Evolutionary conservation across 2,888 invertebrate genomes (phyloP).

Genomic region (Pandemis heparana): DNA sequence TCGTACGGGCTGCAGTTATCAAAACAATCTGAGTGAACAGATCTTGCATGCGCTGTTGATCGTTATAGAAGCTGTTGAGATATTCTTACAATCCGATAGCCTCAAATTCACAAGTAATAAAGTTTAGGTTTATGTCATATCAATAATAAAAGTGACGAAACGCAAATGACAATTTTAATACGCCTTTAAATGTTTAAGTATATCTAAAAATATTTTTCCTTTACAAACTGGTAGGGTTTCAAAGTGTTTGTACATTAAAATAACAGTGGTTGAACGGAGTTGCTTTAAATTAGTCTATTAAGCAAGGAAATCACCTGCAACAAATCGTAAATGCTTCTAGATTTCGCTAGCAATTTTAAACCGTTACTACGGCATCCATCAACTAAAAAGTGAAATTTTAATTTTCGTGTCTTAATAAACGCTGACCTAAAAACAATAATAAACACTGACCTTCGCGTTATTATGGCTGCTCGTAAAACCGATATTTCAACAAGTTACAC

Average conservation of each 20-base stretch:
- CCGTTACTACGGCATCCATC: constrained; percentile 16
- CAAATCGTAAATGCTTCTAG: background rate
- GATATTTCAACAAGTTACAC: constrained; percentile 15
- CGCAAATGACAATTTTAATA: too few relatives aligned
- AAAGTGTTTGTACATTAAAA: background rate
- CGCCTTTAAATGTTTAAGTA: too few relatives aligned
- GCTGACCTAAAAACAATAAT: constrained; percentile 38
- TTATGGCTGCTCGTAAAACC: constrained; percentile 22
- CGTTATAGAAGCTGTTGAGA: background rate
- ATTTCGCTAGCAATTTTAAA: constrained; percentile 5
- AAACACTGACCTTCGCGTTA: constrained; percentile 37
- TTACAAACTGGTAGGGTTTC: too few relatives aligned
- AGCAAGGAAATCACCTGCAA: constrained; percentile 7
- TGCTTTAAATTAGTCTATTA: background rate
- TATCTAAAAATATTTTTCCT: too few relatives aligned
- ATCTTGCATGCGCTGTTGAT: background rate
- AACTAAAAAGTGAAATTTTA: constrained; percentile 32
- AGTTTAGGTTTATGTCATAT: background rate
- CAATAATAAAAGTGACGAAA: too few relatives aligned
- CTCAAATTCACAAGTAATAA: background rate
- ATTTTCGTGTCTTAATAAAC: constrained; percentile 24
- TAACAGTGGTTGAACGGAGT: background rate
- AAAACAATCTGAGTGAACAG: constrained; percentile 23
- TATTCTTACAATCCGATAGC: background rate
- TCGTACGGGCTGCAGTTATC: constrained; percentile 21